Percentiles rank a stretch among this genome's conserved stretches.
Evolutionary conservation across 2,888 invertebrate genomes (phyloP).

Genomic region (Seira musarum): DNA sequence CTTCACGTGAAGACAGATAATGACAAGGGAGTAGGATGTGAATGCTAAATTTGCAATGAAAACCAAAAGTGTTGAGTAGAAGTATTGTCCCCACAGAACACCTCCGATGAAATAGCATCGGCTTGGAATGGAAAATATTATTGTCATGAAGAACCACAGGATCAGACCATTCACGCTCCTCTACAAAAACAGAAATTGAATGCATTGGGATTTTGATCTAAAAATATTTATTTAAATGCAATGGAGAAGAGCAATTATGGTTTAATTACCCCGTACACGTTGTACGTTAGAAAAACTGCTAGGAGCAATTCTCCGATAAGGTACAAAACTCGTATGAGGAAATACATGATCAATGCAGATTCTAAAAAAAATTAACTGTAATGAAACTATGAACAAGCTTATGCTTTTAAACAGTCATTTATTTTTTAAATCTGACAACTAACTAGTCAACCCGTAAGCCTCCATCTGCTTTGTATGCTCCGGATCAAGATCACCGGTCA

Average conservation of each 20-base stretch:
- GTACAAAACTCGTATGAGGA: slow-evolving; percentile 59
- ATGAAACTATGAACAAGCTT: not conserved
- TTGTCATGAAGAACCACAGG: slow-evolving; percentile 60
- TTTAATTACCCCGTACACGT: slow-evolving; percentile 51
- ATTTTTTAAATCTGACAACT: slow-evolving; percentile 41
- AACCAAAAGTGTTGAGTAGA: slow-evolving; percentile 46
- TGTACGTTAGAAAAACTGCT: slow-evolving; percentile 55
- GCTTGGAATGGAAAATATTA: slow-evolving; percentile 57
- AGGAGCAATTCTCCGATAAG: slow-evolving; percentile 56
- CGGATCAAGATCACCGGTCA: slow-evolving; percentile 21
- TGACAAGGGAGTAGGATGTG: slow-evolving; percentile 57
- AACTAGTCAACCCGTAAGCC: slow-evolving; percentile 33
- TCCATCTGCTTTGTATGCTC: slow-evolving; percentile 25
- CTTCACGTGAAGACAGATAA: slow-evolving; percentile 47
- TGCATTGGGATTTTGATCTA: not conserved
- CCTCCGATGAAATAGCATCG: slow-evolving; percentile 64
- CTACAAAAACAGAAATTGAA: slow-evolving; percentile 33
- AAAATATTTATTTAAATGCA: not conserved
- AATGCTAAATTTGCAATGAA: slow-evolving; percentile 57
- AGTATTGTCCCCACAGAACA: slow-evolving; percentile 59
- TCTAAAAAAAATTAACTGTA: slow-evolving; percentile 27
- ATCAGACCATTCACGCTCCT: slow-evolving; percentile 52
- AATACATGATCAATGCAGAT: slow-evolving; percentile 49
- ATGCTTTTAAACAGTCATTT: not conserved
- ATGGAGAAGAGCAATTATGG: not conserved